These are phyloP conservation scores for Planococcus citri DNA, from an alignment of 1,140 invertebrate species.

Conservation along the genomic window DNA sequence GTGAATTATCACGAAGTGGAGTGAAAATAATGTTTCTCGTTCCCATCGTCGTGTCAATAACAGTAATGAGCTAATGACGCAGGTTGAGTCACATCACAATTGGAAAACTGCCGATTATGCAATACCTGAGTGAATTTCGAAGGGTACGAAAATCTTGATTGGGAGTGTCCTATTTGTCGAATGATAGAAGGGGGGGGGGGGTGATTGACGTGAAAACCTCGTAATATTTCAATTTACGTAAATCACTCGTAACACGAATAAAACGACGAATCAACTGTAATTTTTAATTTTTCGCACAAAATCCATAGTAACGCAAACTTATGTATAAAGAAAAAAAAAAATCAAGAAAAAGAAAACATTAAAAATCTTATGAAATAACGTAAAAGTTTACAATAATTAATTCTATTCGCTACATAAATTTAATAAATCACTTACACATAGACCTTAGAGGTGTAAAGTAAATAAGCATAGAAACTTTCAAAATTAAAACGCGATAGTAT, in stretches of 20 bases:
- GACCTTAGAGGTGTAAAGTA: not conserved
- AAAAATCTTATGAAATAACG: not conserved
- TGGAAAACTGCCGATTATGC: no score
- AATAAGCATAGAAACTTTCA: slow-evolving; percentile 7
- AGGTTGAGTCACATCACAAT: no score
- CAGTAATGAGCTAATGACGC: no score
- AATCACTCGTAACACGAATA: not conserved
- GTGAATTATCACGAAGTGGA: no score
- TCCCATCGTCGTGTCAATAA: no score
- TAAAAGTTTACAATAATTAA: not conserved
- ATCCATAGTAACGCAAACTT: not conserved
- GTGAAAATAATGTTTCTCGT: no score
- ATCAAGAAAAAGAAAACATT: slow-evolving; percentile 1
- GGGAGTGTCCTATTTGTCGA: no score
- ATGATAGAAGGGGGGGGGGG: no score
- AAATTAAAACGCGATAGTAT: slow-evolving; percentile 7
- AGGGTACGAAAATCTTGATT: no score
- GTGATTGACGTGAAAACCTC: no score
- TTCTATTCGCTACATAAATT: not conserved
- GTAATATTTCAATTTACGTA: no score
- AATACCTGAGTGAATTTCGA: no score
- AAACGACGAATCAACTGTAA: not conserved
- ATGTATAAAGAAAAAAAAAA: not conserved
- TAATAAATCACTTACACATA: not conserved
- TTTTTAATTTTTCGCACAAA: not conserved